Evolutionary conservation across 2,113 vertebrate genomes (phyloP).

Genomic region (Cyrtonyx montezumae): DNA sequence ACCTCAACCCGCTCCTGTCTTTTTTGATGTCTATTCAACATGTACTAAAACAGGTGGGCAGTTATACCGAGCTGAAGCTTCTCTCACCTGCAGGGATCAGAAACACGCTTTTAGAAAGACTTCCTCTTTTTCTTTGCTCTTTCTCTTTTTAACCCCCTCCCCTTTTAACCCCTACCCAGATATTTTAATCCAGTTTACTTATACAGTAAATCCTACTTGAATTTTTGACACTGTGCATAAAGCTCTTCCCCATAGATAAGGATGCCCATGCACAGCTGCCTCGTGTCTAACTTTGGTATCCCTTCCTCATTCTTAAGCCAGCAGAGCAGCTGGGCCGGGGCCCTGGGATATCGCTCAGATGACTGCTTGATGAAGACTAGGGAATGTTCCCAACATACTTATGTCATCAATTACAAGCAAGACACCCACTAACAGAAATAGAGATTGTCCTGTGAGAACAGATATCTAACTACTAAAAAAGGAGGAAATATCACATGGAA

Average conservation of each 20-base stretch:
- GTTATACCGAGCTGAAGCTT: not conserved
- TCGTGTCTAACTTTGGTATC: conserved; percentile 3
- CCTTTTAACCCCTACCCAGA: not conserved
- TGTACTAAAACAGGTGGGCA: not conserved
- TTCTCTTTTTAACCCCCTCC: not conserved
- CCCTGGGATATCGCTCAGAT: not conserved
- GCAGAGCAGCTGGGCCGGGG: not conserved
- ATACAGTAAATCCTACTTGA: conserved; percentile 52
- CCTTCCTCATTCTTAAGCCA: conserved; percentile 34
- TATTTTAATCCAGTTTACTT: conserved; percentile 44
- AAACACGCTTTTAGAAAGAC: not conserved
- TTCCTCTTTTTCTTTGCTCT: not conserved
- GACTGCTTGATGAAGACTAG: not conserved
- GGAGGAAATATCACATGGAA: not conserved
- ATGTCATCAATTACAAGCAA: conserved; percentile 22
- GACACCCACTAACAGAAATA: conserved; percentile 2
- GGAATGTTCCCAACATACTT: conserved; percentile 37
- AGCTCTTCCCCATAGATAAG: not conserved
- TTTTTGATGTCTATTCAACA: not conserved
- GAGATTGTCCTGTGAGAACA: conserved; percentile 16
- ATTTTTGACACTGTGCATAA: conserved; percentile 38
- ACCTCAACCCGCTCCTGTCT: not conserved
- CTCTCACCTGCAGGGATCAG: not conserved
- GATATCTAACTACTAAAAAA: not conserved
- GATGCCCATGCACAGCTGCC: not conserved